Percentiles rank a stretch among this genome's conserved stretches.
phyloP scores from a whole-genome alignment of 2,113 vertebrate species.

The Onychostoma macrolepis region DNA sequence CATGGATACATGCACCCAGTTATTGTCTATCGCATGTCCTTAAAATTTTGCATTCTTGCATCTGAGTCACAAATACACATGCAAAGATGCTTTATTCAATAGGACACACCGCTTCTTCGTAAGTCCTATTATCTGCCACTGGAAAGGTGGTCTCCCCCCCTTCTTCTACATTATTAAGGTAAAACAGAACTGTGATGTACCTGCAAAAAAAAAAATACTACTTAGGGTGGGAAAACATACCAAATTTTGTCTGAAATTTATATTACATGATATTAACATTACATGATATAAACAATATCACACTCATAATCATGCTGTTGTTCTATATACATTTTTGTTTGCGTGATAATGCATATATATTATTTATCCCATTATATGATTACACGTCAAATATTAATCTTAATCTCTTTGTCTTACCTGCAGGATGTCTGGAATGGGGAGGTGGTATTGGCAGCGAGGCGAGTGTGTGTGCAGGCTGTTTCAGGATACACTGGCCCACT shows the following conservation, averaged over 20 bases:
- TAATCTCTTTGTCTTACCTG: constrained; percentile 76
- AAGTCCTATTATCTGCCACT: constrained; percentile 98
- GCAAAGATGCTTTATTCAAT: constrained; percentile 4
- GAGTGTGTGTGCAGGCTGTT: constrained; percentile 94
- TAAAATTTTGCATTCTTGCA: neutral
- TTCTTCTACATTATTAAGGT: constrained; percentile 96
- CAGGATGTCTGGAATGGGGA: constrained; percentile 95
- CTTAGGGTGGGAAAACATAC: neutral
- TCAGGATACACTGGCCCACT: constrained; percentile 94
- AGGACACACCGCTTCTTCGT: constrained; percentile 89
- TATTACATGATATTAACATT: neutral
- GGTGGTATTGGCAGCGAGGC: constrained; percentile 85
- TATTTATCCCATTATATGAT: neutral
- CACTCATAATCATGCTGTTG: neutral
- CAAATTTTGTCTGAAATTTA: neutral
- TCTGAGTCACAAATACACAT: constrained; percentile 31
- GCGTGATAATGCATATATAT: neutral
- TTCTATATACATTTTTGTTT: neutral
- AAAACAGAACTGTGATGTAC: constrained; percentile 97
- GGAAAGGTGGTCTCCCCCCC: constrained; percentile 98
- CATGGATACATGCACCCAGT: neutral
- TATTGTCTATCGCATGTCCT: neutral
- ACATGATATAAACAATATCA: neutral
- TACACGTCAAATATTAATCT: constrained; percentile 3
- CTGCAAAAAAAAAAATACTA: constrained; percentile 76